These are phyloP conservation scores for Dendroctonus valens DNA, from an alignment of 1,140 invertebrate species.

Conservation along the genomic window DNA sequence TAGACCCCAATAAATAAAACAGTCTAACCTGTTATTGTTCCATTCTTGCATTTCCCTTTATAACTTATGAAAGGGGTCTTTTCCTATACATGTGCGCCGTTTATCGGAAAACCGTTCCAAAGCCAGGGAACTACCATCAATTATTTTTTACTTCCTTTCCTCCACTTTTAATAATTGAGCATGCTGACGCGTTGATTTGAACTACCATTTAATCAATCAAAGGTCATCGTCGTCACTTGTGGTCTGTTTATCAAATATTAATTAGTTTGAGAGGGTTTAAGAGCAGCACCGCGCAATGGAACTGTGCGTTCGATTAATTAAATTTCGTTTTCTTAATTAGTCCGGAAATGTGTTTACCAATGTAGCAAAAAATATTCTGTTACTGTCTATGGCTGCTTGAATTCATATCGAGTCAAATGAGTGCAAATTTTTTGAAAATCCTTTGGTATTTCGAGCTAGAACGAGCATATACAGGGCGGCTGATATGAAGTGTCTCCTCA, in stretches of 20 bases:
- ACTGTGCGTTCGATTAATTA: too few species aligned
- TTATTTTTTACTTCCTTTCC: conserved; percentile 16
- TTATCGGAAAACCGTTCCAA: conserved; percentile 14
- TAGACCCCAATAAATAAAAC: conserved; percentile 7
- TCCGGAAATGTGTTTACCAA: too few species aligned
- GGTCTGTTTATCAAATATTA: neutral
- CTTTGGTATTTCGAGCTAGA: too few species aligned
- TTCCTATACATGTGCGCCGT: conserved; percentile 12
- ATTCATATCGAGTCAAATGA: too few species aligned
- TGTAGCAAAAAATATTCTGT: too few species aligned
- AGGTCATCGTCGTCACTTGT: neutral
- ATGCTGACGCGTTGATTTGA: conserved; percentile 1
- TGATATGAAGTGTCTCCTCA: too few species aligned
- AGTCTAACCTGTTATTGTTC: conserved; percentile 25
- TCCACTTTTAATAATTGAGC: conserved; percentile 21
- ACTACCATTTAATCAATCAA: neutral
- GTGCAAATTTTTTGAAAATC: too few species aligned
- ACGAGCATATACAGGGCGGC: too few species aligned
- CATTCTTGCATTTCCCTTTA: conserved; percentile 26
- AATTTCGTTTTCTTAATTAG: too few species aligned
- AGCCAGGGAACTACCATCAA: conserved; percentile 11
- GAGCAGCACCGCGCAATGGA: too few species aligned
- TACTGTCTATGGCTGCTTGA: too few species aligned
- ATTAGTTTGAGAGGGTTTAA: too few species aligned
- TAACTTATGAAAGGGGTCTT: conserved; percentile 22